Conservation (phyloP, 2,113 vertebrate genomes). For the Rafetus swinhoei region DNA sequence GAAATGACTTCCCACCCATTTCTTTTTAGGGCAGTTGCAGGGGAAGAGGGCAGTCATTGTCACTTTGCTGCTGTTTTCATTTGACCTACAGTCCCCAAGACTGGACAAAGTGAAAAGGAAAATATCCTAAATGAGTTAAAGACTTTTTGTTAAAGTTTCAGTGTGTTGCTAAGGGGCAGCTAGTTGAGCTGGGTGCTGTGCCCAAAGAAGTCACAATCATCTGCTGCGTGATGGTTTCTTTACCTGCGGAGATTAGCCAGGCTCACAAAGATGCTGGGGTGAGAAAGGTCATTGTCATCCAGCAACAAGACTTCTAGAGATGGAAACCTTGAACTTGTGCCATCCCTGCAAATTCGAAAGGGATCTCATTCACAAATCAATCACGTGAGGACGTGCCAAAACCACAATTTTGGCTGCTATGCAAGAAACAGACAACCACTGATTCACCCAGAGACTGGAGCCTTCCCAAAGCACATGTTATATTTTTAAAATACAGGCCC, state of each 20-base stretch:
- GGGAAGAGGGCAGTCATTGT: background rate
- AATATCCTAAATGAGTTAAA: background rate
- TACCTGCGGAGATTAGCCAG: constrained; percentile 83
- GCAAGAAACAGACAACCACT: background rate
- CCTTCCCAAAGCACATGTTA: background rate
- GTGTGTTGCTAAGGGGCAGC: background rate
- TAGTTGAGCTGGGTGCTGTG: background rate
- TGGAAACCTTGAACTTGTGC: constrained; percentile 66
- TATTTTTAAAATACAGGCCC: background rate
- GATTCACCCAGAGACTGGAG: fast-evolving
- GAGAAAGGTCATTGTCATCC: constrained; percentile 84
- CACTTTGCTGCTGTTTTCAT: background rate
- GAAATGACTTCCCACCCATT: background rate
- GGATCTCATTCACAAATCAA: fast-evolving
- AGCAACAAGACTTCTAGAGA: constrained; percentile 85
- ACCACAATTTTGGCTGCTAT: background rate
- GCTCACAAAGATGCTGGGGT: constrained; percentile 80
- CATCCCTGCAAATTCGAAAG: background rate
- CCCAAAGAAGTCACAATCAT: background rate
- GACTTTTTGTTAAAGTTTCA: background rate
- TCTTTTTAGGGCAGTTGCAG: background rate
- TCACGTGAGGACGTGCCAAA: background rate
- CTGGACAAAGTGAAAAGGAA: background rate
- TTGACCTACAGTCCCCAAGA: background rate
- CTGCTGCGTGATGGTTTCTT: background rate